phyloP scores from a whole-genome alignment of 2,113 vertebrate genomes.

The Connochaetes taurinus region DNA sequence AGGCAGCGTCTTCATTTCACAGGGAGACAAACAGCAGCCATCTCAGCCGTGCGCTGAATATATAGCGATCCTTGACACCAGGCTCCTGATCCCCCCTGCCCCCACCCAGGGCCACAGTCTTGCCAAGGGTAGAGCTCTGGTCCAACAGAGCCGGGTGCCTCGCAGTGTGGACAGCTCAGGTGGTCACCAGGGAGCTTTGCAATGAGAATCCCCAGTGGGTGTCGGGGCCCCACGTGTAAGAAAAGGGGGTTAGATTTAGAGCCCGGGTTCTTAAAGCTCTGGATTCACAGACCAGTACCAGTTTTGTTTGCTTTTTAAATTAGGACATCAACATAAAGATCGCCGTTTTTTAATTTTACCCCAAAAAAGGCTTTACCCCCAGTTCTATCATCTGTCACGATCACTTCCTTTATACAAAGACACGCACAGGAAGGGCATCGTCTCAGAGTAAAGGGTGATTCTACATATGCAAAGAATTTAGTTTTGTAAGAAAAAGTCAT shows the following conservation, averaged over 20 bases:
- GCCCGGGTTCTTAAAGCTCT: not conserved
- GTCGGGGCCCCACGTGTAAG: rapidly evolving
- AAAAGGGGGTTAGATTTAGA: not conserved
- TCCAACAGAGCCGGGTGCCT: not conserved
- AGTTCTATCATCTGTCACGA: not conserved
- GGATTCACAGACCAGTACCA: not conserved
- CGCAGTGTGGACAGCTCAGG: not conserved
- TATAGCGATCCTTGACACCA: not conserved
- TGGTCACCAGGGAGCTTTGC: not conserved
- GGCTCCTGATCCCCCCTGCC: not conserved
- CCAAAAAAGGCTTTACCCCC: not conserved
- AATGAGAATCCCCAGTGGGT: not conserved
- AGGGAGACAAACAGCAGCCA: not conserved
- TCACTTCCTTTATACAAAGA: not conserved
- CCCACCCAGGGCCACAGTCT: not conserved
- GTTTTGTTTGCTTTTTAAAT: not conserved
- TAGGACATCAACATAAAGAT: not conserved
- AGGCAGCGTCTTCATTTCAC: not conserved
- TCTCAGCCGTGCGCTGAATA: not conserved
- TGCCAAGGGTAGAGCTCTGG: not conserved
- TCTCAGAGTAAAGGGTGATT: not conserved
- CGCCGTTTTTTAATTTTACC: not conserved
- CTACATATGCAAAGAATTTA: not conserved
- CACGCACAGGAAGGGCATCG: not conserved
- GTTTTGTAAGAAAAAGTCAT: not conserved